These are phyloP conservation scores for Drosophila persimilis DNA, from an alignment of 1,140 invertebrate species.

Conservation along the genomic window DNA sequence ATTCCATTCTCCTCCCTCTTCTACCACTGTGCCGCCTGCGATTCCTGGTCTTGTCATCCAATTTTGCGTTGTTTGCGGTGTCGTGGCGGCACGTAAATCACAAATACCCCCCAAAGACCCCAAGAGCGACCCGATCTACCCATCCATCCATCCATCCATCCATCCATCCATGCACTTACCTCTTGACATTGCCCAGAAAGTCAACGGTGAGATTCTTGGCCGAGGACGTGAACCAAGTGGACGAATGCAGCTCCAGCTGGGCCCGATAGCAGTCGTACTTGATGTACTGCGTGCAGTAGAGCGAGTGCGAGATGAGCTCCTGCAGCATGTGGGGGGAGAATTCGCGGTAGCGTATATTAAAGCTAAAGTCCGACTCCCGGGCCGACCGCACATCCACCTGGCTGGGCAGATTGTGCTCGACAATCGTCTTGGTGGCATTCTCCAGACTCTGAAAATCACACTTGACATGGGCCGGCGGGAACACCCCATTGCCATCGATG, in stretches of 20 bases:
- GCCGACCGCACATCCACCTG: conserved; percentile 93
- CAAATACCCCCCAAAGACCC: conserved; percentile 30
- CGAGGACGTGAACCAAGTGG: conserved; percentile 95
- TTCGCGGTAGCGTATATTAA: conserved; percentile 93
- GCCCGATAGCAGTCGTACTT: conserved; percentile 96
- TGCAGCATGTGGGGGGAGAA: conserved; percentile 95
- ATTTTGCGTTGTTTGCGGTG: conserved; percentile 50
- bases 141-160: conserved; percentile 20
- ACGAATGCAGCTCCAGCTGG: conserved; percentile 92
- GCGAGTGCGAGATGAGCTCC: conserved; percentile 93
- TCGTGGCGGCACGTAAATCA: conserved; percentile 60
- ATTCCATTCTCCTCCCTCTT: too few relatives aligned
- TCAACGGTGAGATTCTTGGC: conserved; percentile 90
- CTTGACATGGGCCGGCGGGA: conserved; percentile 94
- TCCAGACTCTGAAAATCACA: conserved; percentile 94
- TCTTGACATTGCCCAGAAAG: conserved; percentile 92
- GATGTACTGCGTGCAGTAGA: conserved; percentile 94
- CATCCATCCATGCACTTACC: conserved; percentile 84
- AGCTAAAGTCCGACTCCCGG: conserved; percentile 90
- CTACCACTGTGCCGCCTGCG: conserved; percentile 25
- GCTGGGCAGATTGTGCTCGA: conserved; percentile 95
- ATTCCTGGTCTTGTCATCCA: conserved; percentile 37
- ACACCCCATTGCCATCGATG: conserved; percentile 95
- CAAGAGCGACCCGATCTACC: conserved; percentile 7
- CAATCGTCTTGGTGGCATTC: conserved; percentile 94